Base-by-base conservation (phyloP, 2,888 invertebrate genomes). In the Seira ritae region DNA sequence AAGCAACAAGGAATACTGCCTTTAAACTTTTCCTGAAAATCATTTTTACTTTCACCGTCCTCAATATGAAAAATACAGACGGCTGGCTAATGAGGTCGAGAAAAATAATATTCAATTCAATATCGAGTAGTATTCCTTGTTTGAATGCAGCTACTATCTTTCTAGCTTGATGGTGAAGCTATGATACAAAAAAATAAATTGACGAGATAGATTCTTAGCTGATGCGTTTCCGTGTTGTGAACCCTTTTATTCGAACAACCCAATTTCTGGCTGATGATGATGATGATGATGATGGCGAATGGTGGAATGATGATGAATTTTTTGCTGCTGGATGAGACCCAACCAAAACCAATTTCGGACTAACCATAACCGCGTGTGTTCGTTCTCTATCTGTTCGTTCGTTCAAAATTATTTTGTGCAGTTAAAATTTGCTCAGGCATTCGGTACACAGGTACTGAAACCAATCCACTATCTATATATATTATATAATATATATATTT, bases 391-490 rank as follows among this genome's bases (percentile, higher is more conserved):
- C 77, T 83, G 77, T 31, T 2, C 8, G 31, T 31, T 31, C 3
- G 31, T 31, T 72, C 73, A 83, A 77, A 81, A 75, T 67, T 65
- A 17, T 81, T 82, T 75, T 81, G 60, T 78, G 83, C 83, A 83
- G 83, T 83, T 77, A 83, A 78, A 84, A 66, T 84, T 69, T 79
- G 73, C 77, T 78, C 74, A 84, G 74, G 65, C 83, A 78, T 78
- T 83, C 83, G 83, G 83, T 83, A 83, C 83, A 83, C 83, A 83
- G 83, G 83, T 83, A 83, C 83, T 83, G 82, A 78, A 68, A 77
- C 37, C 8, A 31, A 68, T 37, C 17, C 55, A 55, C 55, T 55
- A 12, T 55, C 55, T 55, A n/a, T n/a, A n/a, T 31, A 31, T 31
- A 31, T 31, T 31, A 2, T 4, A 31, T 31, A n/a, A n/a, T n/a